phyloP scores from a whole-genome alignment of 1,140 invertebrate species.

The Drosophila nannoptera region DNA sequence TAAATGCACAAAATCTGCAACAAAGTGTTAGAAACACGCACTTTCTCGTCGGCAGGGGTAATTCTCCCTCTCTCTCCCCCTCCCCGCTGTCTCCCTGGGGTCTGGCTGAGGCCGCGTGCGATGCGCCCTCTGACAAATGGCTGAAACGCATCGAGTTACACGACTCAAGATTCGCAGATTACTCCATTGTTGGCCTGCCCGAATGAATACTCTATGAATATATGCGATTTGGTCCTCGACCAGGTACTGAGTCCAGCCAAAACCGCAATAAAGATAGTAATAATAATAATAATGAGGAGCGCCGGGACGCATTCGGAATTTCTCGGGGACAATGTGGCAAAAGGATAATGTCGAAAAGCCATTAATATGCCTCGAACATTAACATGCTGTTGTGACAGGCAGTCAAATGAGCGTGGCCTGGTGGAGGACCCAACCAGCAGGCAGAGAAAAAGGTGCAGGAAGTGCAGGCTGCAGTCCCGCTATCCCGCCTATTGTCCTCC shows the following conservation, averaged over 20 bases:
- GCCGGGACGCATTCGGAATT: constrained; percentile 60
- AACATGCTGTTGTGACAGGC: constrained; percentile 72
- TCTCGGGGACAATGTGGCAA: constrained; percentile 61
- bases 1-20: constrained; percentile 77
- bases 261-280: constrained; percentile 45
- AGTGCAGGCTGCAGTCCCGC: constrained; percentile 57
- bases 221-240: too few species aligned
- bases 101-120: constrained; percentile 37
- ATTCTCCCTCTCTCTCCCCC: not conserved
- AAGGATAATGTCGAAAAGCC: constrained; percentile 75
- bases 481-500: not conserved
- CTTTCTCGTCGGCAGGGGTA: constrained; percentile 35
- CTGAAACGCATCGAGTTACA: constrained; percentile 39
- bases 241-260: constrained; percentile 28
- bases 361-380: constrained; percentile 66
- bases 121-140: constrained; percentile 59
- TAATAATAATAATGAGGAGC: constrained; percentile 24
- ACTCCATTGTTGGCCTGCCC: constrained; percentile 43
- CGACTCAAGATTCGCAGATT: constrained; percentile 54
- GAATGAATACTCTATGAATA: constrained; percentile 1
- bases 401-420: constrained; percentile 58
- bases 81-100: constrained; percentile 1
- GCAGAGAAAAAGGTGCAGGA: constrained; percentile 45
- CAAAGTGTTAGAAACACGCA: constrained; percentile 76
- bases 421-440: constrained; percentile 14